Percentiles rank a stretch among this genome's conserved stretches.
These are phyloP conservation scores for Osmerus mordax DNA, from an alignment of 2,113 vertebrate species.

Conservation along the genomic window DNA sequence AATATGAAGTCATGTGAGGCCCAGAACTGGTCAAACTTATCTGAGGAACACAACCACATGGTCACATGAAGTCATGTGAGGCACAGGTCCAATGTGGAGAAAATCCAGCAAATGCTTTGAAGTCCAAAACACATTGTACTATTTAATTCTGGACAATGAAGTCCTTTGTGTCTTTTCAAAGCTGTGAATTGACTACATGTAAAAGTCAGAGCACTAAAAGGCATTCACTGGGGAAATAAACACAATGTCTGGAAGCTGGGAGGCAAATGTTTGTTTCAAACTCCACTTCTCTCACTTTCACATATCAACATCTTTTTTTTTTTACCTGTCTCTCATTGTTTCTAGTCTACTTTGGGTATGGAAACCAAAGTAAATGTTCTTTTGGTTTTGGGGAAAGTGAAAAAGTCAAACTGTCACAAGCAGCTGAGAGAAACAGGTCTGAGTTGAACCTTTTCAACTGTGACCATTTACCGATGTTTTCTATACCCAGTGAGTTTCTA, in stretches of 20 bases:
- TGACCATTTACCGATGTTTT: too few species aligned
- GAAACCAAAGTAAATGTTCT: conserved; percentile 20
- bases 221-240: too few species aligned
- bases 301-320: conserved; percentile 27
- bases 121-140: too few species aligned
- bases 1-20: conserved; percentile 49
- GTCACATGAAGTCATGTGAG: too few species aligned
- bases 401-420: background rate
- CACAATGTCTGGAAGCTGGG: too few species aligned
- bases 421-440: background rate
- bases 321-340: conserved; percentile 40
- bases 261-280: conserved; percentile 30
- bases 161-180: background rate
- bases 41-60: conserved; percentile 57
- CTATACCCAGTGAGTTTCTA: too few species aligned
- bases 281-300: conserved; percentile 45
- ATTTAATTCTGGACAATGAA: too few species aligned
- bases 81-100: too few species aligned
- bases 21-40: conserved; percentile 99
- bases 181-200: too few species aligned
- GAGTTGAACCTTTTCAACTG: too few species aligned
- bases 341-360: conserved; percentile 50
- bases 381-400: conserved; percentile 3
- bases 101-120: too few species aligned
- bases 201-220: too few species aligned